Conservation (phyloP, 2,888 invertebrate species). For the Nysson spinosus region DNA sequence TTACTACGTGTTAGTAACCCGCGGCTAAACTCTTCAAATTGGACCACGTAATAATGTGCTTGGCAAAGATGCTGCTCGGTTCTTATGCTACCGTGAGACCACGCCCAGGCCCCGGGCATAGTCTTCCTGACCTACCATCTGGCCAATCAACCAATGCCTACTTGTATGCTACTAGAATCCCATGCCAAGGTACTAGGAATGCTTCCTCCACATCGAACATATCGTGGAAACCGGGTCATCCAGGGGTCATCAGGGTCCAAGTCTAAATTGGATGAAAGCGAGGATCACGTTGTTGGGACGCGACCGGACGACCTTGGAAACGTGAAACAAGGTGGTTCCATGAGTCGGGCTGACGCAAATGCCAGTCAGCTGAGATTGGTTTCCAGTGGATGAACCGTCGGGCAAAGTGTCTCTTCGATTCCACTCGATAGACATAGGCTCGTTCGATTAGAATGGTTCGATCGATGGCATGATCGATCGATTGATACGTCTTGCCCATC, state of each 20-base stretch:
- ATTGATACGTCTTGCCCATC: conserved; percentile 13
- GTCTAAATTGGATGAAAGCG: conserved; percentile 8
- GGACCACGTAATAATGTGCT: conserved; percentile 67
- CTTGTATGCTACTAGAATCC: too few relatives aligned
- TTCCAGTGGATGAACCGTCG: conserved; percentile 69
- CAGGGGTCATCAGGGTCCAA: too few relatives aligned
- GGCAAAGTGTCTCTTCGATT: conserved; percentile 66
- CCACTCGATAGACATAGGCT: conserved; percentile 50
- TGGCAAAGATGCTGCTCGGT: conserved; percentile 27
- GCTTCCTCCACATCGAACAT: conserved; percentile 5
- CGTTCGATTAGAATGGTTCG: conserved; percentile 66
- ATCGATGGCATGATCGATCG: conserved; percentile 59
- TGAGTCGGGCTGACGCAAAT: conserved; percentile 55
- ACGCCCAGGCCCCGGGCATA: conserved; percentile 74
- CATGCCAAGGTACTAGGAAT: conserved; percentile 14
- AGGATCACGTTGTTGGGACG: conserved; percentile 26
- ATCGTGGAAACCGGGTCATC: not conserved
- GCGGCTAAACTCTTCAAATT: conserved; percentile 61
- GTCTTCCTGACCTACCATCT: conserved; percentile 49
- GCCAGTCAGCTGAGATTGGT: conserved; percentile 62
- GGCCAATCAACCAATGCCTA: conserved; percentile 4
- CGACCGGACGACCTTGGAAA: conserved; percentile 53
- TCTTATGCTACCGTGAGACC: conserved; percentile 69
- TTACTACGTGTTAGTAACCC: conserved; percentile 24
- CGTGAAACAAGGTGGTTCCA: conserved; percentile 48